Evolutionary conservation across 2,797 vertebrate genomes (phyloP).

Genomic region (Poeciliopsis gracilis): DNA sequence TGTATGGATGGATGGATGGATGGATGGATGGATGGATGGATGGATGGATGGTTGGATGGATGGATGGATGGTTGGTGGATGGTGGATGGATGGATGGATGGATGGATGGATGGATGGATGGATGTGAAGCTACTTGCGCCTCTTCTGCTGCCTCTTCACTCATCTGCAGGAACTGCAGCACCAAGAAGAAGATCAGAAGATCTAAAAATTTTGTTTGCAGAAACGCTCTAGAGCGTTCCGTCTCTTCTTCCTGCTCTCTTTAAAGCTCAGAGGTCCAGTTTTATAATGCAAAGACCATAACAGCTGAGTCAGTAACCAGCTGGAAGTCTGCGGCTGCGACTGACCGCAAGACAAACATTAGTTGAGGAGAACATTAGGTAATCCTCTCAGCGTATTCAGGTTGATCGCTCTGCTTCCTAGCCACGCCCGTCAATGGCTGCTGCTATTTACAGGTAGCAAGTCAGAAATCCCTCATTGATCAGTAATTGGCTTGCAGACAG

Average conservation of each 20-base stretch:
- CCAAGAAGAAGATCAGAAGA: background rate
- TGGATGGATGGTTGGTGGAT: no score
- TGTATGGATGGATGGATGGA: background rate
- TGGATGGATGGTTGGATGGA: background rate
- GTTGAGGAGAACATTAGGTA: slow-evolving; percentile 77
- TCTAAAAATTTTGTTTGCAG: background rate
- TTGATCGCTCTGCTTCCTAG: slow-evolving; percentile 42
- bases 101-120: no score
- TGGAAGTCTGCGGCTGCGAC: slow-evolving; percentile 58
- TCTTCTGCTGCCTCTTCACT: no score
- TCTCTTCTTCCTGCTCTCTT: slow-evolving; percentile 29
- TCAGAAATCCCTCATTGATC: slow-evolving; percentile 41
- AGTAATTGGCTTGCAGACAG: slow-evolving; percentile 40
- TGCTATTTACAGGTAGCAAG: slow-evolving; percentile 28
- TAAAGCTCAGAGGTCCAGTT: slow-evolving; percentile 48
- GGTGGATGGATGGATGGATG: no score
- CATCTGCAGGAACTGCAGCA: background rate
- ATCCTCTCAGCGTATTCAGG: slow-evolving; percentile 65
- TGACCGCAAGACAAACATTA: slow-evolving; percentile 65
- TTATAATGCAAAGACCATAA: slow-evolving; percentile 66
- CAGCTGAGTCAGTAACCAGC: slow-evolving; percentile 69
- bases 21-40: no score
- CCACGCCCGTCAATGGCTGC: slow-evolving; percentile 1
- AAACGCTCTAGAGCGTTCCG: slow-evolving; percentile 5
- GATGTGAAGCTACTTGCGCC: background rate